Percentiles rank a stretch among this genome's conserved stretches.
phyloP scores from a whole-genome alignment of 1,140 invertebrate genomes.

The Delia radicum region DNA sequence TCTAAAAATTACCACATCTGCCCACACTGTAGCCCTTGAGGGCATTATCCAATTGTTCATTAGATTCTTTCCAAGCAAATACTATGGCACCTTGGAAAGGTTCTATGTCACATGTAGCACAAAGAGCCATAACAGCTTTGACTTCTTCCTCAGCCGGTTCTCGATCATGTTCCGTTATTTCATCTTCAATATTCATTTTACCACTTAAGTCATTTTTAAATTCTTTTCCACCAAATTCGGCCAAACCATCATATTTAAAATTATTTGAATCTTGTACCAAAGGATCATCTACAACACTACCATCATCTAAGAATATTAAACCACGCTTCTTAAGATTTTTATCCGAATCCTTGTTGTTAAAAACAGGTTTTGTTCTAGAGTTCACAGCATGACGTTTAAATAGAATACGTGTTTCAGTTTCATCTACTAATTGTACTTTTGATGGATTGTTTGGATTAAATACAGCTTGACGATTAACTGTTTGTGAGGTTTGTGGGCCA shows the following conservation, averaged over 20 bases:
- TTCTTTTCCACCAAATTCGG: constrained; percentile 65
- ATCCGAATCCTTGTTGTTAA: constrained; percentile 30
- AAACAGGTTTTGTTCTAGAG: constrained; percentile 16
- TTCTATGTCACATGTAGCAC: constrained; percentile 70
- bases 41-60: constrained; percentile 58
- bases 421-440: constrained; percentile 61
- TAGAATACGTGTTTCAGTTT: constrained; percentile 56
- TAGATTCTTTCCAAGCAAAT: constrained; percentile 68
- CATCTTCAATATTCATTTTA: constrained; percentile 48
- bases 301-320: constrained; percentile 64
- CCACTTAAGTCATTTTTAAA: constrained; percentile 47
- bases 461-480: background rate
- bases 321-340: constrained; percentile 62
- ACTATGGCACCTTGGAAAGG: constrained; percentile 76
- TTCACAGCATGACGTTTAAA: constrained; percentile 59
- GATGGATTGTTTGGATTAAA: constrained; percentile 36
- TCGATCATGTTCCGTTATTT: constrained; percentile 64
- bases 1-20: constrained; percentile 69
- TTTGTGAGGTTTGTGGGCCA: constrained; percentile 15
- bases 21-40: constrained; percentile 63
- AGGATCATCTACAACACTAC: constrained; percentile 66
- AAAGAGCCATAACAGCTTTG: constrained; percentile 72
- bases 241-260: constrained; percentile 61
- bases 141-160: constrained; percentile 82
- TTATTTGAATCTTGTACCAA: constrained; percentile 42